Percentiles rank a stretch among this genome's conserved stretches.
Conservation (phyloP, 2,888 invertebrate species). For the Euproctis similis region DNA sequence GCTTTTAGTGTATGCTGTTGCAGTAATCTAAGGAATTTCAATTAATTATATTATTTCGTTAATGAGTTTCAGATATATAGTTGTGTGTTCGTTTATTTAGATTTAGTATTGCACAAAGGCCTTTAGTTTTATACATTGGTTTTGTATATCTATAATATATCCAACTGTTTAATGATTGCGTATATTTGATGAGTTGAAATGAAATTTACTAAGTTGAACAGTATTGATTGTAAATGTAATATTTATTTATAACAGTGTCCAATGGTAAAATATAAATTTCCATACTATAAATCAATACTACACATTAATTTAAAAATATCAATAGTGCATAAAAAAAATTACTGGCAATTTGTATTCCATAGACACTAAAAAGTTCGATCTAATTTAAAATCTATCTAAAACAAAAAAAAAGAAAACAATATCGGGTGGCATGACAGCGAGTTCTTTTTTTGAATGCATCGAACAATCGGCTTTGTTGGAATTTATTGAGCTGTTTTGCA, state of each 20-base stretch:
- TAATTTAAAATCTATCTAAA: slow-evolving; percentile 36
- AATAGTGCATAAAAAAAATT: too few relatives aligned
- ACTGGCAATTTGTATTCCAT: slow-evolving; percentile 24
- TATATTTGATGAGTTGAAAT: too few relatives aligned
- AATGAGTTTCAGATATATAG: slow-evolving; percentile 40
- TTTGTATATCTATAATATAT: too few relatives aligned
- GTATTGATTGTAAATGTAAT: too few relatives aligned
- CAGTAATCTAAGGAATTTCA: slow-evolving; percentile 64
- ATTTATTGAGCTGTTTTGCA: slow-evolving; percentile 66
- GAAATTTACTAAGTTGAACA: too few relatives aligned
- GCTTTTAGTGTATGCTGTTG: slow-evolving; percentile 66
- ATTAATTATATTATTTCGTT: slow-evolving; percentile 52
- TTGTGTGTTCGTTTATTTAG: slow-evolving; percentile 14
- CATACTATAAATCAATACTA: too few relatives aligned
- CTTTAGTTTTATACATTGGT: slow-evolving; percentile 20
- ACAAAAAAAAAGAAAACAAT: slow-evolving; percentile 24
- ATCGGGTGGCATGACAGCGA: slow-evolving; percentile 27
- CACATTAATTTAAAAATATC: too few relatives aligned
- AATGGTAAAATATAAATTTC: too few relatives aligned
- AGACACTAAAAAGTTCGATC: slow-evolving; percentile 31
- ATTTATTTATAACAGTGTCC: too few relatives aligned
- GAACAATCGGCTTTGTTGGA: slow-evolving; percentile 59
- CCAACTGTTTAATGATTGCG: too few relatives aligned
- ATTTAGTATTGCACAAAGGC: slow-evolving; percentile 26
- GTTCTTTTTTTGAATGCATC: slow-evolving; percentile 54